Base-by-base conservation (phyloP, 2,888 invertebrate genomes). In the Perizoma affinitatum region DNA sequence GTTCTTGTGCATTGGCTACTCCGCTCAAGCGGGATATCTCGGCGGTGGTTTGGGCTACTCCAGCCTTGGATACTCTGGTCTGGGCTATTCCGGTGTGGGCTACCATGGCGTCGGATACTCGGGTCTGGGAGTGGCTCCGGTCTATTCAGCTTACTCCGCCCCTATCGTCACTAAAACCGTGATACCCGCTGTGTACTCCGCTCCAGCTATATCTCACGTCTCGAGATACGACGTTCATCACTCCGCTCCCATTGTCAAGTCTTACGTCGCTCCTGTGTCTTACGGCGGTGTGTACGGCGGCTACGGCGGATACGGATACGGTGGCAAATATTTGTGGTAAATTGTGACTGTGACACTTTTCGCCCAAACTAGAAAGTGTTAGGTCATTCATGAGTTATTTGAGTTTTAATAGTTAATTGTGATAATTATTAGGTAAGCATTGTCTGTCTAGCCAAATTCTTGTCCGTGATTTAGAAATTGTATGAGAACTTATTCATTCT, bases 171-270 rank as follows among this genome's bases (percentile, higher is more conserved):
- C 72, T 1, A 79, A 78, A 45, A 54, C 78, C 5, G 72, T 78
- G 10, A 64, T 76, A n/a, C 79, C 79, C 5, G 65, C 75, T 38
- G 67, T 73, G n/a, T 74, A 79, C 5, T 70, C 78, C 42, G 70
- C 78, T 4, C 80, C 75, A 38, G 84, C 84, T 0, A 47, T 84
- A 9, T 85, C 86, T 0, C 72, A 76, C 8, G 80, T 84, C 0
- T 84, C 84, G 3, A 82, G 82, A 49, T 83, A 83, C 68, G 79
- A 79, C 63, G 73, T 83, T 0, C 83, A 82, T 4, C 84, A 83
- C 60, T 74, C 79, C 0, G 66, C 82, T 4, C 81, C 82, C 0
- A 36, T 79, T 9, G 69, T 79, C 34, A 78, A 75, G 53, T 74
- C 82, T 4, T 80, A 79, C 49, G 72, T 72, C 3, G 68, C 79